These are phyloP conservation scores for Poecilia velifera DNA, from an alignment of 2,797 vertebrate species.

Conservation along the genomic window DNA sequence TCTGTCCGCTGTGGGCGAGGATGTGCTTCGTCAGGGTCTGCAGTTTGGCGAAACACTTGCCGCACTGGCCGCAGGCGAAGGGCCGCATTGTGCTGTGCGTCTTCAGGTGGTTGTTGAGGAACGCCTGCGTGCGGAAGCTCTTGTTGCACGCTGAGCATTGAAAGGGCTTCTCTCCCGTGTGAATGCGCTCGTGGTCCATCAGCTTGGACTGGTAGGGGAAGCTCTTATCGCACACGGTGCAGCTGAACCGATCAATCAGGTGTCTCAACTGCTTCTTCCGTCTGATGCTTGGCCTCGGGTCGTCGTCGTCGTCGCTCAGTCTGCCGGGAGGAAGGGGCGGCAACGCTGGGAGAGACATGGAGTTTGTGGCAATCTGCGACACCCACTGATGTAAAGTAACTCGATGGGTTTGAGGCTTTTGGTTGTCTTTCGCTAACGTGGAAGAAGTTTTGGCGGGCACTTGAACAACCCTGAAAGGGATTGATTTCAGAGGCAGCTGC, in stretches of 20 bases:
- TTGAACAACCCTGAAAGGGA: conserved; percentile 65
- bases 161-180: conserved; percentile 81
- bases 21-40: conserved; percentile 80
- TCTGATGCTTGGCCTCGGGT: conserved; percentile 59
- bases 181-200: conserved; percentile 78
- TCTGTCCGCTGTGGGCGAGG: conserved; percentile 81
- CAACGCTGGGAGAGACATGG: conserved; percentile 77
- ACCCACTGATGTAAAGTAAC: conserved; percentile 84
- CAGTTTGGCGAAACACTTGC: conserved; percentile 80
- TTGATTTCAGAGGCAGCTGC: conserved; percentile 49
- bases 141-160: conserved; percentile 81
- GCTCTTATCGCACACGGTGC: conserved; percentile 76
- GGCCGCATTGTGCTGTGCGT: conserved; percentile 79
- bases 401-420: conserved; percentile 69
- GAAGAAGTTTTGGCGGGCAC: conserved; percentile 44
- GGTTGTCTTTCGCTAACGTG: conserved; percentile 42
- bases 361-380: conserved; percentile 80
- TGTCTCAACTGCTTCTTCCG: conserved; percentile 69
- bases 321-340: conserved; percentile 68
- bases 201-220: conserved; percentile 83
- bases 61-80: conserved; percentile 78
- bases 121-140: conserved; percentile 79
- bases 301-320: conserved; percentile 23
- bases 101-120: conserved; percentile 83
- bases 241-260: conserved; percentile 59